These are phyloP conservation scores for Zelleria hepariella DNA, from an alignment of 2,888 invertebrate genomes.

Conservation along the genomic window DNA sequence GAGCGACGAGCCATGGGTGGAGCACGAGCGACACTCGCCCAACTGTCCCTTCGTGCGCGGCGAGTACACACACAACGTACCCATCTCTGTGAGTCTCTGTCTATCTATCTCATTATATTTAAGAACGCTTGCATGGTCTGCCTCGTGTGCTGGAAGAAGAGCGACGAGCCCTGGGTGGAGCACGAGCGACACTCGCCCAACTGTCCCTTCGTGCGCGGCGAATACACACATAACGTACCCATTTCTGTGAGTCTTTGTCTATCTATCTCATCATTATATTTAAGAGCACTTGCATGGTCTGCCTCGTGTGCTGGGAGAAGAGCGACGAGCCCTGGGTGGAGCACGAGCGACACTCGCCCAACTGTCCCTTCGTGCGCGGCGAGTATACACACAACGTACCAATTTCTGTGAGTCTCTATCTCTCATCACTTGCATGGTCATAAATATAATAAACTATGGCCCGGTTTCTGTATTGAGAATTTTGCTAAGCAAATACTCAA, in stretches of 20 bases:
- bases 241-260: conserved; percentile 70
- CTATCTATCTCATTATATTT: not conserved
- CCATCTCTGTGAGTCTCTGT: conserved; percentile 75
- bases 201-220: conserved; percentile 94
- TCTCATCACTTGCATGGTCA: conserved; percentile 81
- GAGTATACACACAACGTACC: conserved; percentile 97
- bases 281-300: conserved; percentile 84
- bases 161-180: conserved; percentile 97
- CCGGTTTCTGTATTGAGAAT: no score
- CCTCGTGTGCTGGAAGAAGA: conserved; percentile 96
- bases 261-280: not conserved
- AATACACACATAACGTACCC: conserved; percentile 96
- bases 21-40: conserved; percentile 95
- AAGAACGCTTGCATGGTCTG: conserved; percentile 87
- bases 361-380: conserved; percentile 93
- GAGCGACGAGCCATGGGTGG: conserved; percentile 97
- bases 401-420: conserved; percentile 70
- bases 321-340: conserved; percentile 98
- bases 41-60: conserved; percentile 95
- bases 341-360: conserved; percentile 94
- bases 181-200: conserved; percentile 95
- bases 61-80: conserved; percentile 96
- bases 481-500: no score
- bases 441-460: no score
- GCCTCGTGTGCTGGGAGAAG: conserved; percentile 96